phyloP scores from a whole-genome alignment of 1,140 invertebrate genomes.

The Sycobia sp. region DNA sequence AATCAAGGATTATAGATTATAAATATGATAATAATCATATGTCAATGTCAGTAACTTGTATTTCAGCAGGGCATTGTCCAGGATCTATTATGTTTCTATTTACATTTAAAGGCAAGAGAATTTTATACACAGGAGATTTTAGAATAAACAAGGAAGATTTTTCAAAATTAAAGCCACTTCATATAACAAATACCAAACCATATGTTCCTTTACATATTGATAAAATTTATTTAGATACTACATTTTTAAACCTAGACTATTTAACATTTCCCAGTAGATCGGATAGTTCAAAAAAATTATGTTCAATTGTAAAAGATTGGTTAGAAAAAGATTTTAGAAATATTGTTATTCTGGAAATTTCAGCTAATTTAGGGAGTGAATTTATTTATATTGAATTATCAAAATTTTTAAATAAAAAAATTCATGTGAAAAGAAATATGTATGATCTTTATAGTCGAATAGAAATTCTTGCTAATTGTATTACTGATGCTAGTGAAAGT shows the following conservation, averaged over 20 bases:
- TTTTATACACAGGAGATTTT: conserved; percentile 77
- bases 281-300: conserved; percentile 62
- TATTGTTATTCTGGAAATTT: conserved; percentile 61
- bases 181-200: conserved; percentile 52
- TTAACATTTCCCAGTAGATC: conserved; percentile 65
- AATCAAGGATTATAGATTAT: conserved; percentile 44
- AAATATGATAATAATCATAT: conserved; percentile 36
- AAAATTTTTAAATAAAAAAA: conserved; percentile 58
- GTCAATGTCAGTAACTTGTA: conserved; percentile 63
- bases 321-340: conserved; percentile 56
- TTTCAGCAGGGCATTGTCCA: conserved; percentile 74
- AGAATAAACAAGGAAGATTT: conserved; percentile 64
- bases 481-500: conserved; percentile 50
- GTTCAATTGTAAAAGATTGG: conserved; percentile 63
- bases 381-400: conserved; percentile 66
- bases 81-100: conserved; percentile 79
- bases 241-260: conserved; percentile 66
- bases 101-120: conserved; percentile 55
- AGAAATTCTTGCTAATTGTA: conserved; percentile 50
- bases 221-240: conserved; percentile 74
- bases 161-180: conserved; percentile 63
- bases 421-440: conserved; percentile 60
- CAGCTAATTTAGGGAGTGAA: conserved; percentile 67
- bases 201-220: conserved; percentile 53
- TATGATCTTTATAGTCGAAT: conserved; percentile 55